Percentiles rank a stretch among this genome's conserved stretches.
These are phyloP conservation scores for Perccottus glenii DNA, from an alignment of 2,113 vertebrate species.

Conservation along the genomic window DNA sequence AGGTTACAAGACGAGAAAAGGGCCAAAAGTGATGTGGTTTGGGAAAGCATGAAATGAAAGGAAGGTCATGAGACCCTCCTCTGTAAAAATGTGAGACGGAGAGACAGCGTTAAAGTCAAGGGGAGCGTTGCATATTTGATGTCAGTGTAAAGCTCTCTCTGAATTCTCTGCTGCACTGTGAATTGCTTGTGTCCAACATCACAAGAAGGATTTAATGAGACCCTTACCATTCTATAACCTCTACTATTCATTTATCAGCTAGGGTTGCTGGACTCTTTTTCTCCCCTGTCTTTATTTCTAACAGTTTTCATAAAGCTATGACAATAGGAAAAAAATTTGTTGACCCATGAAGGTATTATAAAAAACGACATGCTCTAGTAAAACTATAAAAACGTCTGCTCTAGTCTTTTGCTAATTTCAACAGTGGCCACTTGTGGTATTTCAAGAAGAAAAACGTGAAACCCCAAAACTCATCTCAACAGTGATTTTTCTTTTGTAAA, in stretches of 20 bases:
- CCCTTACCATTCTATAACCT: slow-evolving; percentile 26
- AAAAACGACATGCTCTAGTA: no score
- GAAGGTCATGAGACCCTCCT: slow-evolving; percentile 4
- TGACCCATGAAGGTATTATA: no score
- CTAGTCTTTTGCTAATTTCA: no score
- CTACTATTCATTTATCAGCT: slow-evolving; percentile 18
- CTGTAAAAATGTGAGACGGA: slow-evolving; percentile 20
- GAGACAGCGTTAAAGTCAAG: slow-evolving; percentile 17
- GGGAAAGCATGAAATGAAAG: slow-evolving; percentile 21
- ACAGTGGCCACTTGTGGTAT: no score
- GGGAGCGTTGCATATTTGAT: slow-evolving; percentile 44
- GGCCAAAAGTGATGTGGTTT: not conserved
- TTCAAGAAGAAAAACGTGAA: no score
- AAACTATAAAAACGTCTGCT: no score
- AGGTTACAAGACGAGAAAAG: not conserved
- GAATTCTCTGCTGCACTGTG: not conserved
- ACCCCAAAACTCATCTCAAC: no score
- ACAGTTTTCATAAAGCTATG: not conserved
- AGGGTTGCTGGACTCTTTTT: not conserved
- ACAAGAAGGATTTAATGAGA: not conserved
- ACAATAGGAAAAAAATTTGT: no score
- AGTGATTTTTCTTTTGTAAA: no score
- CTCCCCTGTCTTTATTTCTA: not conserved
- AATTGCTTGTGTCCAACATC: slow-evolving; percentile 14
- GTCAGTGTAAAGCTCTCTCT: not conserved